Conservation (phyloP, 2,797 vertebrate genomes). For the Antrozous pallidus region DNA sequence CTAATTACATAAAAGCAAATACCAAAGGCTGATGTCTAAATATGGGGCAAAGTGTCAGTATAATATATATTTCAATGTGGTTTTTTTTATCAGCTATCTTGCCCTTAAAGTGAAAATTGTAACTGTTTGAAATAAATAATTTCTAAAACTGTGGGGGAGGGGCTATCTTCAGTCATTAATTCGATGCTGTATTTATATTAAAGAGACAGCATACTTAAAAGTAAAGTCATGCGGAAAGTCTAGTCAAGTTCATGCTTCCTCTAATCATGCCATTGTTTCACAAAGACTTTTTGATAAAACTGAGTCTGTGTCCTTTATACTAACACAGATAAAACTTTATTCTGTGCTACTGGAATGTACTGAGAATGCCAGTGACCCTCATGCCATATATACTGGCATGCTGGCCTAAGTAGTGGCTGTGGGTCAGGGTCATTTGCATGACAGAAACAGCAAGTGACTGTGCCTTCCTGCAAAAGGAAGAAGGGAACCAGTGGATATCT, state of each 20-base stretch:
- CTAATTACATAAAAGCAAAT: too few species aligned
- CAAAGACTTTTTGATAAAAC: constrained; percentile 53
- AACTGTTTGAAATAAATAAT: too few species aligned
- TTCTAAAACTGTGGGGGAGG: too few species aligned
- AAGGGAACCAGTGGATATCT: neutral
- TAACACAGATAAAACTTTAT: constrained; percentile 60
- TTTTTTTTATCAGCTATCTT: too few species aligned
- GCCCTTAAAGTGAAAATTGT: too few species aligned
- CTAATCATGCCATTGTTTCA: neutral
- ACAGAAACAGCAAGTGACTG: neutral
- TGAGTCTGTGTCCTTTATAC: constrained; percentile 44
- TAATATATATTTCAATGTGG: too few species aligned
- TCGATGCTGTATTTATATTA: constrained; percentile 48
- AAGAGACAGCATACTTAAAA: neutral
- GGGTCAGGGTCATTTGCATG: constrained; percentile 53
- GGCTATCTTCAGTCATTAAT: constrained; percentile 32
- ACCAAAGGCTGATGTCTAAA: too few species aligned
- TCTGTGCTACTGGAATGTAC: neutral
- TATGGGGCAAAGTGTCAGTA: too few species aligned
- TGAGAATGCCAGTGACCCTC: neutral
- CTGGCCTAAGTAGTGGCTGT: constrained; percentile 42
- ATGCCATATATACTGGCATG: constrained; percentile 40
- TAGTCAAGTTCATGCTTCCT: constrained; percentile 51
- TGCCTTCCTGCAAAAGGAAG: neutral
- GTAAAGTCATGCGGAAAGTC: neutral